Evolutionary conservation across 2,888 invertebrate genomes (phyloP).

Genomic region (Geophilus truncorum): DNA sequence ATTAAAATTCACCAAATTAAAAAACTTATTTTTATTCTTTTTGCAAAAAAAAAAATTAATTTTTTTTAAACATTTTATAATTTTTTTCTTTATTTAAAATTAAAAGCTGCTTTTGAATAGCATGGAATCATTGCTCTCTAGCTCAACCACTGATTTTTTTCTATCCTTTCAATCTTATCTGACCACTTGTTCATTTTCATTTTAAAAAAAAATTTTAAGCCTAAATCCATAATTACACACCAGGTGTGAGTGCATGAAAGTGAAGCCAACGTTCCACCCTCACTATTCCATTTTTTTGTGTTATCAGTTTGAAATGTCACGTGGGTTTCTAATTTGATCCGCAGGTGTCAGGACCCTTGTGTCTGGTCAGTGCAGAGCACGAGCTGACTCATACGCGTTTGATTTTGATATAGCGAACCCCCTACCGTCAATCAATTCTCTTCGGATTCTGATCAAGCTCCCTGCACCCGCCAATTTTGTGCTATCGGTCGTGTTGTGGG

Average conservation of each 20-base stretch:
- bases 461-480: not conserved
- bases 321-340: conserved; percentile 1
- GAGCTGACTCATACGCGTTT: not conserved
- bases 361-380: not conserved
- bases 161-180: no score
- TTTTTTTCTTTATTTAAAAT: not conserved
- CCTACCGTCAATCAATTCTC: not conserved
- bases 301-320: not conserved
- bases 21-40: no score
- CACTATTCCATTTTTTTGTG: not conserved
- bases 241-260: conserved; percentile 2
- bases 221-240: not conserved
- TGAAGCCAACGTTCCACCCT: not conserved
- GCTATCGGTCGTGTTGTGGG: not conserved
- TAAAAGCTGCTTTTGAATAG: not conserved
- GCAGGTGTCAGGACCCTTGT: not conserved
- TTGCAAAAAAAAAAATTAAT: no score
- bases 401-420: not conserved
- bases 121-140: no score
- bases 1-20: no score
- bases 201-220: not conserved
- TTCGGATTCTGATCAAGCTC: not conserved
- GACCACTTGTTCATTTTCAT: not conserved
- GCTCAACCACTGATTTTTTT: no score
- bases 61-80: no score